Evolutionary conservation across 2,888 invertebrate genomes (phyloP).

Genomic region (Trisateles emortualis): DNA sequence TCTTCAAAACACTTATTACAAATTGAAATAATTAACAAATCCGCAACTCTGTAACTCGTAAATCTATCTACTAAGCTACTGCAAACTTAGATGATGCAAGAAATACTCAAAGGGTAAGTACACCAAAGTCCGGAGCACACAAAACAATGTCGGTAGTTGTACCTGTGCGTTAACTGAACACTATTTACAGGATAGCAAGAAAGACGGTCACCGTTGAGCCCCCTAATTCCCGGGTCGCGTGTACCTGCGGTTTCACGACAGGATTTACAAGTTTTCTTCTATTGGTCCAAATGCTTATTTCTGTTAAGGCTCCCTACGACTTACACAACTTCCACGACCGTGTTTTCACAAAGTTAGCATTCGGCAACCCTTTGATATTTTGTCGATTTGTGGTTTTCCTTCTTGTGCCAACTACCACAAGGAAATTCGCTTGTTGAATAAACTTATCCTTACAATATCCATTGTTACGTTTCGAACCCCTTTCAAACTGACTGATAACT

Average conservation of each 20-base stretch:
- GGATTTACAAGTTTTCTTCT: slow-evolving; percentile 83
- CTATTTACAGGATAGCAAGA: slow-evolving; percentile 60
- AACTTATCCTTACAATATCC: slow-evolving; percentile 47
- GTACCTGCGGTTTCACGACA: slow-evolving; percentile 66
- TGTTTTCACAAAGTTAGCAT: slow-evolving; percentile 64
- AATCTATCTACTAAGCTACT: slow-evolving; percentile 12
- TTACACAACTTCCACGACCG: slow-evolving; percentile 61
- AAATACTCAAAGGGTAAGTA: slow-evolving; percentile 31
- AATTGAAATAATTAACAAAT: background rate
- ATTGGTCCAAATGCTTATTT: slow-evolving; percentile 76
- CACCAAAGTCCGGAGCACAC: slow-evolving; percentile 29
- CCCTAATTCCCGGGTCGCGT: slow-evolving; percentile 64
- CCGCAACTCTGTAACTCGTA: slow-evolving; percentile 5
- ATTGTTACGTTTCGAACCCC: slow-evolving; percentile 39
- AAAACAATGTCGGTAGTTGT: slow-evolving; percentile 48
- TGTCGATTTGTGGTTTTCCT: slow-evolving; percentile 63
- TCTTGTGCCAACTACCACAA: slow-evolving; percentile 42
- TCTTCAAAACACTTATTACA: background rate
- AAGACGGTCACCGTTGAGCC: slow-evolving; percentile 53
- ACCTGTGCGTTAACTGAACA: slow-evolving; percentile 53
- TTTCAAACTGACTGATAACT: slow-evolving; percentile 47
- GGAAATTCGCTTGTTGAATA: slow-evolving; percentile 50
- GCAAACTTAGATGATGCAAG: slow-evolving; percentile 28
- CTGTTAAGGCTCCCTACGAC: slow-evolving; percentile 60
- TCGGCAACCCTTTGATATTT: slow-evolving; percentile 66